Conservation (phyloP, 2,797 vertebrate species). For the Enteromius anoplus region DNA sequence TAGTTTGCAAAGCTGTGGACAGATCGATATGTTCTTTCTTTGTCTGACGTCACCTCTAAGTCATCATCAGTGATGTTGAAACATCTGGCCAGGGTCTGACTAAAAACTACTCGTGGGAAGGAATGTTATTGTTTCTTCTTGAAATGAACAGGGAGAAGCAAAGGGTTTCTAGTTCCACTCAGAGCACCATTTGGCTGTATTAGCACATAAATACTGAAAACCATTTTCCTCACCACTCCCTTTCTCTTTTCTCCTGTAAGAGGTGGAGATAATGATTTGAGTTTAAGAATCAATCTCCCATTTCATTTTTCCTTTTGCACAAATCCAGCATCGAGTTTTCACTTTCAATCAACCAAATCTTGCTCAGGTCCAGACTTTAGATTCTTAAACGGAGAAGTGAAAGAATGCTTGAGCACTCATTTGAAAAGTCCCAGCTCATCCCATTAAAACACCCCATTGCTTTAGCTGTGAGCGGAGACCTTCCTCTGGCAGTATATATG, state of each 20-base stretch:
- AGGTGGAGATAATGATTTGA: slow-evolving; percentile 64
- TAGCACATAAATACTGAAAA: background rate
- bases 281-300: slow-evolving; percentile 55
- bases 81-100: slow-evolving; percentile 31
- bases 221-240: background rate
- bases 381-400: slow-evolving; percentile 53
- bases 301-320: slow-evolving; percentile 50
- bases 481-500: slow-evolving; percentile 69
- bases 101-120: slow-evolving; percentile 6
- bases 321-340: slow-evolving; percentile 64
- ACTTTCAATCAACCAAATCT: slow-evolving; percentile 72
- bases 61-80: slow-evolving; percentile 11
- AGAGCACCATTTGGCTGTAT: slow-evolving; percentile 4
- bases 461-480: slow-evolving; percentile 68
- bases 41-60: slow-evolving; percentile 6
- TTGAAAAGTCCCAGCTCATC: slow-evolving; percentile 69
- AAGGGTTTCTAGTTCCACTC: slow-evolving; percentile 52
- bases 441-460: slow-evolving; percentile 77
- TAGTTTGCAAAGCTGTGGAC: background rate
- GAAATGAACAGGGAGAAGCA: slow-evolving; percentile 45
- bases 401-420: slow-evolving; percentile 62
- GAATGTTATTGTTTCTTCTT: slow-evolving; percentile 35
- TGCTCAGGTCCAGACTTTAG: slow-evolving; percentile 65
- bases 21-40: slow-evolving; percentile 6
- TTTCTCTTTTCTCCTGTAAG: slow-evolving; percentile 46